These are phyloP conservation scores for Strigamia maritima DNA, from an alignment of 2,888 invertebrate species.

Conservation along the genomic window DNA sequence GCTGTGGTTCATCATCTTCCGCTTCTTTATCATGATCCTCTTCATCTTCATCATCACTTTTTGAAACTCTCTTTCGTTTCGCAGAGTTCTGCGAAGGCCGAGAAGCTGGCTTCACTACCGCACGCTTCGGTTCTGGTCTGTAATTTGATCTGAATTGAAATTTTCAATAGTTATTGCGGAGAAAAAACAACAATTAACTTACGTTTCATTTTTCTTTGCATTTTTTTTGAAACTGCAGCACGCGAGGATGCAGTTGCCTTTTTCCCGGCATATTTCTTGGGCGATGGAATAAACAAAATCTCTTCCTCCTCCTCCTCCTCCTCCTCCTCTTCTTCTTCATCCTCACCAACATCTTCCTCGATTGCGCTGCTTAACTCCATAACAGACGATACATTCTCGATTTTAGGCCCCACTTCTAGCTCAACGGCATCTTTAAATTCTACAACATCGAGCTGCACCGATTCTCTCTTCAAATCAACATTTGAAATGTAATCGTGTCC, in stretches of 20 bases:
- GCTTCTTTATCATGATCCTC: not conserved
- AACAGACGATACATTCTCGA: not conserved
- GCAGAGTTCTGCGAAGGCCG: not conserved
- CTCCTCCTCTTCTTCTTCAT: not conserved
- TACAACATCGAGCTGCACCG: too few species aligned
- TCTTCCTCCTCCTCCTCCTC: not conserved
- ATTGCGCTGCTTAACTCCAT: not conserved
- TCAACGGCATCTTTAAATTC: not conserved
- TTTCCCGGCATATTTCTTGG: not conserved
- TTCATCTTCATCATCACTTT: conserved; percentile 15
- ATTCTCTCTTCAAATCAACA: not conserved
- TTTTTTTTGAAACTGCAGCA: not conserved
- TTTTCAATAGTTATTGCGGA: not conserved
- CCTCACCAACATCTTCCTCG: not conserved
- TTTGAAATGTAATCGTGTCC: conserved; percentile 33
- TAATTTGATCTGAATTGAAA: not conserved
- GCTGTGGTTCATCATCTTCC: conserved; percentile 34
- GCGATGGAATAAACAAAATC: not conserved
- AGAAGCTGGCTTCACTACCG: not conserved
- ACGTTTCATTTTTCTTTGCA: not conserved
- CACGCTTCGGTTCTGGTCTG: not conserved
- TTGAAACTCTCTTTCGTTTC: not conserved
- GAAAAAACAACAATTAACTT: not conserved
- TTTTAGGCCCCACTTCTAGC: not conserved
- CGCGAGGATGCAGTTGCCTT: not conserved